These are phyloP conservation scores for Leucophenga maculata DNA, from an alignment of 2,888 invertebrate species.

Conservation along the genomic window DNA sequence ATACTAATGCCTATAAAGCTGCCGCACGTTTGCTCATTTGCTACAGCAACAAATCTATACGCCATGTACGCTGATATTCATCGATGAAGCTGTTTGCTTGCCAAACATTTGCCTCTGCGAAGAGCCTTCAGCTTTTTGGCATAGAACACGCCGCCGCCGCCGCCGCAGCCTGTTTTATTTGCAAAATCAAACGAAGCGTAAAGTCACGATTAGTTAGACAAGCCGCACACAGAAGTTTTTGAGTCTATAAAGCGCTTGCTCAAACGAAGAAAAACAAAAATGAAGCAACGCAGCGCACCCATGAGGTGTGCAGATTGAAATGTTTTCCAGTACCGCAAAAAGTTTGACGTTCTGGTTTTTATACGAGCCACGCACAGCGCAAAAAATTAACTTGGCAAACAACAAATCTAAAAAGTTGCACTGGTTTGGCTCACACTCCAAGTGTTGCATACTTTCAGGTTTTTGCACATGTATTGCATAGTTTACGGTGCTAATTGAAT, in stretches of 20 bases:
- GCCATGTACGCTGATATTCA: conserved; percentile 36
- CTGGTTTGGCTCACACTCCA: background rate
- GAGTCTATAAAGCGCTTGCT: conserved; percentile 51
- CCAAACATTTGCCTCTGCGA: conserved; percentile 1
- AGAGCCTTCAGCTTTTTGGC: conserved; percentile 5
- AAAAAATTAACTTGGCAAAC: conserved; percentile 11
- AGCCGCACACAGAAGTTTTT: conserved; percentile 55
- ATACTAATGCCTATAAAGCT: conserved; percentile 13
- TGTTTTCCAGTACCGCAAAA: conserved; percentile 15
- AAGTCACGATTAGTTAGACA: conserved; percentile 71
- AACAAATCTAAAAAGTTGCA: background rate
- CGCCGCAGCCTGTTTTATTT: conserved; percentile 54
- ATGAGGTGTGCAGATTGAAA: conserved; percentile 16
- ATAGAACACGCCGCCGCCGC: background rate
- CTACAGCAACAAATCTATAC: conserved; percentile 35
- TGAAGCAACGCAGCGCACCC: background rate
- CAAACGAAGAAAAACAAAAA: background rate
- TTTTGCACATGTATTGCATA: background rate
- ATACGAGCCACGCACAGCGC: background rate
- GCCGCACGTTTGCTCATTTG: conserved; percentile 23
- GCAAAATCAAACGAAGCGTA: conserved; percentile 69
- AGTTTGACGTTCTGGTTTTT: conserved; percentile 16
- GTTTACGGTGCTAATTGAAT: conserved; percentile 17
- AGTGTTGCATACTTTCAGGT: conserved; percentile 11
- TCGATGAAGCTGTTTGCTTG: conserved; percentile 51